Evolutionary conservation across 2,797 vertebrate species (phyloP).

Genomic region (Enteromius argenteus): DNA sequence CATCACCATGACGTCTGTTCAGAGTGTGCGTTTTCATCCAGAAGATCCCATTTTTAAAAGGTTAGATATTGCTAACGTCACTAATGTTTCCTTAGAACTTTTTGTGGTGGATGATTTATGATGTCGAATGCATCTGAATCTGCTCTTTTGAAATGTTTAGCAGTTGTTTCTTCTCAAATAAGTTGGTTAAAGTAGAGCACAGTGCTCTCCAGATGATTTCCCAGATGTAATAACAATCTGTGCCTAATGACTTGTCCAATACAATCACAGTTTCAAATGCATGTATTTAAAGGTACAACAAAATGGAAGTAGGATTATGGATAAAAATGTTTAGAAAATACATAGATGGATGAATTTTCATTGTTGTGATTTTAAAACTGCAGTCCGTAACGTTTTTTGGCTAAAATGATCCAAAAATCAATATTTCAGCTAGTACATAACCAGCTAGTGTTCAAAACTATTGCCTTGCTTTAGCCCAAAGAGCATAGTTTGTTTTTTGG

Average conservation of each 20-base stretch:
- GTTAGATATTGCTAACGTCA: background rate
- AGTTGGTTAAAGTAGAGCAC: background rate
- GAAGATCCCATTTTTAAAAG: background rate
- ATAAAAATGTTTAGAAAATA: no score
- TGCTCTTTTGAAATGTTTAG: background rate
- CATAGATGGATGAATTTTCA: no score
- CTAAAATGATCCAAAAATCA: no score
- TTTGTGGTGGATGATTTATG: background rate
- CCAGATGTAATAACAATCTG: background rate
- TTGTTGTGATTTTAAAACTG: no score
- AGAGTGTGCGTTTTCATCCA: background rate
- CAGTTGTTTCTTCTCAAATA: slow-evolving; percentile 2
- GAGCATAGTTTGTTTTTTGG: no score
- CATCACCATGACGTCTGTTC: background rate
- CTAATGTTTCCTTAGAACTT: background rate
- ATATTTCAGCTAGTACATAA: no score
- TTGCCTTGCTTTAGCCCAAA: no score
- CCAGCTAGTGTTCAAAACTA: no score
- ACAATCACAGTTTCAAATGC: background rate
- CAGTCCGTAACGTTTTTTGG: no score
- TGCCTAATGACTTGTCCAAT: background rate
- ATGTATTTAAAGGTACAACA: background rate
- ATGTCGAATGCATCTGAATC: background rate
- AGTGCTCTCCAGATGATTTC: background rate
- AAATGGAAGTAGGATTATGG: background rate